These are phyloP conservation scores for Ataeniobius toweri DNA, from an alignment of 2,797 vertebrate species.

Conservation along the genomic window DNA sequence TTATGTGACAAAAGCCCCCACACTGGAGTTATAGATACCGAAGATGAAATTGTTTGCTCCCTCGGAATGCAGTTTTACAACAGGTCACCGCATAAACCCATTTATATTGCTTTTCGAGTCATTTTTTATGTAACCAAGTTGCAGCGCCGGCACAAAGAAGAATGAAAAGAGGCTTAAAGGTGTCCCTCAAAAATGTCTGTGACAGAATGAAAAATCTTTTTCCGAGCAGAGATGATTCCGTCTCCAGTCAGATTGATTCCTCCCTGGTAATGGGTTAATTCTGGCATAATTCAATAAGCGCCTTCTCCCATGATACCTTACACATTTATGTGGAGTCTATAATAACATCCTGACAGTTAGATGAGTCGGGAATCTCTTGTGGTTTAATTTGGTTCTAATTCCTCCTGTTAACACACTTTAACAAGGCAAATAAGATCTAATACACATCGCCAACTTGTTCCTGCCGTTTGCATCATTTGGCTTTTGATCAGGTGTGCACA, in stretches of 20 bases:
- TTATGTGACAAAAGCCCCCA: constrained; percentile 34
- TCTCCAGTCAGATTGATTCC: constrained; percentile 70
- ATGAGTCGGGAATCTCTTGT: constrained; percentile 69
- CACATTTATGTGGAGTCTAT: constrained; percentile 74
- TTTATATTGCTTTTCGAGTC: constrained; percentile 29
- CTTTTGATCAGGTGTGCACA: constrained; percentile 15
- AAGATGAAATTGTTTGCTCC: constrained; percentile 36
- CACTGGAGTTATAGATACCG: constrained; percentile 41
- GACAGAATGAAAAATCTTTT: constrained; percentile 34
- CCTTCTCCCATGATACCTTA: constrained; percentile 66
- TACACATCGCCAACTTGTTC: constrained; percentile 29
- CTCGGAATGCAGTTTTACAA: constrained; percentile 52
- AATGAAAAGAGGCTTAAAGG: constrained; percentile 2
- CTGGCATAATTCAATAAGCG: constrained; percentile 77
- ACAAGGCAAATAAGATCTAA: constrained; percentile 64
- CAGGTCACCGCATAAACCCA: constrained; percentile 55
- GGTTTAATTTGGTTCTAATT: constrained; percentile 76
- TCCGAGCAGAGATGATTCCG: constrained; percentile 10
- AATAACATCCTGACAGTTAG: constrained; percentile 72
- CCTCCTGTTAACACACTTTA: constrained; percentile 76
- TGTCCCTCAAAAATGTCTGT: constrained; percentile 44
- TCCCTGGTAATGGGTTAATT: constrained; percentile 76
- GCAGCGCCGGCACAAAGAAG: constrained; percentile 10
- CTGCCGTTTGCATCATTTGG: constrained; percentile 21
- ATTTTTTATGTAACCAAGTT: constrained; percentile 27